Base-by-base conservation (phyloP, 1,140 invertebrate genomes). In the Hyles vespertilio region DNA sequence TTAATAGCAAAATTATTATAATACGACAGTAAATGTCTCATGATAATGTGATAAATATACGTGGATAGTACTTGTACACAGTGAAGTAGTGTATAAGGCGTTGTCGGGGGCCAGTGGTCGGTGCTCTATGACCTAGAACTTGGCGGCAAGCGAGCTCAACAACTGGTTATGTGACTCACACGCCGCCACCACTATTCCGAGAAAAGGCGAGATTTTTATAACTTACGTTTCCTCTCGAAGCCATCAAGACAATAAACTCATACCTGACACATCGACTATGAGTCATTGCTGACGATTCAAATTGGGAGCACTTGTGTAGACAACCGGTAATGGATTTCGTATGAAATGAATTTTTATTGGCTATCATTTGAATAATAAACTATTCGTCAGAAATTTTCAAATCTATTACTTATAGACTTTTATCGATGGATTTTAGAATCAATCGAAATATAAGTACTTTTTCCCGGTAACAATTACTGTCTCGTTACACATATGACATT, bases 61-160 rank as follows among this genome's bases (percentile, higher is more conserved):
- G 22, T 22, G 22, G 22, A 22, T 22, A 22, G 22, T 22, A 22
- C 22, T 22, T 22, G 22, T 22, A 22, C 22, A 22, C 22, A 22
- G 22, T 22, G 22, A 22, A 22, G 22, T 22, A 22, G 22, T 22
- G 22, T 22, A 40, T 40, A 5, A 40, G 36, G 36, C 36, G 36
- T 22, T 22, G 36, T 8, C 22, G 52, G 34, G 32, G 33, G 5
- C 22, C 46, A 51, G 12, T 64, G 57, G 58, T 57, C 75, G 68
- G 67, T 70, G 74, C 63, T 71, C 72, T 80, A 74, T 77, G 81
- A 74, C 81, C 81, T 79, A 81, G 81, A 84, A 84, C 81, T 80
- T 80, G 71, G 44, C 66, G 70, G 70, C 54, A 52, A 67, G 59
- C 61, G 52, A 65, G 65, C 59, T 58, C 36, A 12, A 58, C 51